phyloP scores from a whole-genome alignment of 2,888 invertebrate species.

The Ophion ventricosus region DNA sequence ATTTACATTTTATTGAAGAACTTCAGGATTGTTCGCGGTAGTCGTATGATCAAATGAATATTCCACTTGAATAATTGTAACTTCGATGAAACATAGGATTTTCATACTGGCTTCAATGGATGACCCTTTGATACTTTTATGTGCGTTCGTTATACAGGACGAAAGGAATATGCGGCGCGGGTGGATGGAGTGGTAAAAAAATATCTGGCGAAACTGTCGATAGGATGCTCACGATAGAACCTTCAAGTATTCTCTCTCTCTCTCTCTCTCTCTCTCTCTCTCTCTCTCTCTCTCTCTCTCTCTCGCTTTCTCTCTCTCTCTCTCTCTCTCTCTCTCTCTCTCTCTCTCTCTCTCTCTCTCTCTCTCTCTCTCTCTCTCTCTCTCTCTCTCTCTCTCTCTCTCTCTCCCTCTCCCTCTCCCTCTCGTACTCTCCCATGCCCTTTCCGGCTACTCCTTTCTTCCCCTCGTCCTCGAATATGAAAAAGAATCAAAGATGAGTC shows the following conservation, averaged over 20 bases:
- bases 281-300: conserved; percentile 13
- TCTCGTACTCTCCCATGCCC: not conserved
- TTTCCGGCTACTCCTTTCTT: conserved; percentile 23
- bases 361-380: not conserved
- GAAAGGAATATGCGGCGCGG: not conserved
- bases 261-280: not conserved
- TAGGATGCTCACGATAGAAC: conserved; percentile 10
- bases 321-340: conserved; percentile 4
- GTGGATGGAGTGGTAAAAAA: not conserved
- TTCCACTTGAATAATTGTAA: too few species aligned
- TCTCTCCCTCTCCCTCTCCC: conserved; percentile 2
- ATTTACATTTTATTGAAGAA: too few species aligned
- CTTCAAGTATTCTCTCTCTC: conserved; percentile 13
- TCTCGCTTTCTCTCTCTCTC: not conserved
- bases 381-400: conserved; percentile 9
- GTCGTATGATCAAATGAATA: too few species aligned
- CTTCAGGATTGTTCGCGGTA: too few species aligned
- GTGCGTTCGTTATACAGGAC: not conserved
- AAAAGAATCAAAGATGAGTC: conserved; percentile 48
- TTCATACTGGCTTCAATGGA: too few species aligned
- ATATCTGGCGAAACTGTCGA: not conserved
- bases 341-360: conserved; percentile 15
- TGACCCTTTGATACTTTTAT: too few species aligned
- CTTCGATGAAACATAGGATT: too few species aligned
- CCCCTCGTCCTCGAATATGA: conserved; percentile 4